Evolutionary conservation across 2,797 vertebrate species (phyloP), one percentile per base, ranked within the genome.

Genomic region (Mormyrus proboscirostris): DNA sequence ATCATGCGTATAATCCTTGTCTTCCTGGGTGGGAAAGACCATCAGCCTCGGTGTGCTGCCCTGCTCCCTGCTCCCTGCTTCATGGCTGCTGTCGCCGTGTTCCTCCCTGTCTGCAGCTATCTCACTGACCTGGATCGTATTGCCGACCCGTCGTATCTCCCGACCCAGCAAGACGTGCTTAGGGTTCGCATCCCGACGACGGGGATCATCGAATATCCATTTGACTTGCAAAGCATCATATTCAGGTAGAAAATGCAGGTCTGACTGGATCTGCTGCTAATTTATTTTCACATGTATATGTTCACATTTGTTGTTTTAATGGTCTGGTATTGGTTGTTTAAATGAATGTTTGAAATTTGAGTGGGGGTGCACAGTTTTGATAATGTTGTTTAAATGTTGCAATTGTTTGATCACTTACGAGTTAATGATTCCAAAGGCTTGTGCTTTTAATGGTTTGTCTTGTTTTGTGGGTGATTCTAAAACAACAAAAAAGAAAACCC

Each of bases 201-300:
- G 92, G 96, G 96, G 93, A 96, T 96, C 93, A 96, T 97, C 93
- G 96, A 97, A 93, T 96, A 97, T 94, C 96, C 96, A 91, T 96
- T 96, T 93, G 96, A 96, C 95, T 95, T 97, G 95, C 96, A 97
- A 94, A 97, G 96, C 95, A 96, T 96, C 95, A 97, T 96, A 94
- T 97, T 97, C 96, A 96, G 96, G 96, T 97, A 96, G 93, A 95
- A 92, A 90, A 93, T 90, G 22, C 73, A 57, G n/a, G 41, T 12
- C 82, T 22, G 44, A 14, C 79, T 62, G 53, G 47, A 76, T 88
- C 53, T 85, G 89, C 41, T 38, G 79, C 49, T 91, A 10, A 7
- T 88, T 84, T 83, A 4, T 85, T 49, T 83, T 50, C 33, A 44
- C n/a, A 79, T 65, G 22, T 57, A 5, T 57, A n/a, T 5, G 1